Conservation (phyloP, 2,888 invertebrate species). For the Tetragnatha montana region DNA sequence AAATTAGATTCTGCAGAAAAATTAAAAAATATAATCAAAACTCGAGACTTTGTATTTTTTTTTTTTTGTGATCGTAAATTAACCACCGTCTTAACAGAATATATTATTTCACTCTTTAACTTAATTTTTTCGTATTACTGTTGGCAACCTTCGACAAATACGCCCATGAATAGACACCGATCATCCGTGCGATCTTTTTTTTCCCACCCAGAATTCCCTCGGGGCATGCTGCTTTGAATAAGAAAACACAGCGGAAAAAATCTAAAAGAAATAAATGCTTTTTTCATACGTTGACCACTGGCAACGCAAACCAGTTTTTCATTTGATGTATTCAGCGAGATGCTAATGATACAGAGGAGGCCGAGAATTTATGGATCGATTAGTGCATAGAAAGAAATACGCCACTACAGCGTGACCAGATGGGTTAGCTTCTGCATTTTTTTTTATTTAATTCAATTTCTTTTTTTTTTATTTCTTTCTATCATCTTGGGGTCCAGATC, state of each 20-base stretch:
- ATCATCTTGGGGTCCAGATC: neutral
- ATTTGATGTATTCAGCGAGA: neutral
- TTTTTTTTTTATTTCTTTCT: neutral
- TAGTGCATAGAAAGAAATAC: neutral
- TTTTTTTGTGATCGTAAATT: no score
- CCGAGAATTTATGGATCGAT: slow-evolving; percentile 10
- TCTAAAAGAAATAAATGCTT: neutral
- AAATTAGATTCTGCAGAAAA: no score
- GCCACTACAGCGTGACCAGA: neutral
- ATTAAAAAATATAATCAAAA: no score
- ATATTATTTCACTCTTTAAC: neutral
- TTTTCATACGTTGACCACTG: slow-evolving; percentile 1
- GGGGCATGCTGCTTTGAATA: neutral
- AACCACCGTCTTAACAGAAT: neutral
- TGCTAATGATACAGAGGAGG: slow-evolving; percentile 2
- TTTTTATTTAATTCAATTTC: neutral
- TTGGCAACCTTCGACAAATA: neutral
- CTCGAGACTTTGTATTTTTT: no score
- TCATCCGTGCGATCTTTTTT: neutral
- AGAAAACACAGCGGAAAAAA: neutral
- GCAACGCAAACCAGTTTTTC: slow-evolving; percentile 17
- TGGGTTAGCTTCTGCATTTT: neutral
- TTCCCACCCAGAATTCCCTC: neutral
- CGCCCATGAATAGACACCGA: neutral
- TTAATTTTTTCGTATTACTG: neutral